phyloP scores from a whole-genome alignment of 1,140 invertebrate genomes.

The Phymastichus coffea region DNA sequence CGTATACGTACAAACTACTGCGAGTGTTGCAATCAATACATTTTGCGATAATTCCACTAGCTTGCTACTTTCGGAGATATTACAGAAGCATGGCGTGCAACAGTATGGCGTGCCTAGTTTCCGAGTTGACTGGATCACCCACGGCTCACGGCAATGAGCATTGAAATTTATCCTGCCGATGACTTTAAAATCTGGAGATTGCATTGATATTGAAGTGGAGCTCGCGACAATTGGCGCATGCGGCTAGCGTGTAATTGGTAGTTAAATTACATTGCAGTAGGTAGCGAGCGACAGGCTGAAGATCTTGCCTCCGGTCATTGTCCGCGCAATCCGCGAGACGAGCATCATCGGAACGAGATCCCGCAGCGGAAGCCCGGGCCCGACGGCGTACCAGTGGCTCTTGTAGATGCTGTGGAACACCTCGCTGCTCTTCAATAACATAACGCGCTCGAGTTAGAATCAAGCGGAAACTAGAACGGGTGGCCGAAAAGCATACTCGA shows the following conservation, averaged over 20 bases:
- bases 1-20: no score
- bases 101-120: no score
- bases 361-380: not conserved
- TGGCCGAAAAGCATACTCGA: not conserved
- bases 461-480: not conserved
- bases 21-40: no score
- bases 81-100: no score
- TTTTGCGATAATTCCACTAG: no score
- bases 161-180: conserved; percentile 1
- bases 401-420: not conserved
- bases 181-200: conserved; percentile 5
- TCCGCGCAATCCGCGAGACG: not conserved
- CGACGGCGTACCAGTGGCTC: not conserved
- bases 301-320: conserved; percentile 3
- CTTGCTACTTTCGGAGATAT: no score
- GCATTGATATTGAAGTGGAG: no score
- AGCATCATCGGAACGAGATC: conserved; percentile 2
- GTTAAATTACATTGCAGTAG: not conserved
- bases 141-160: conserved; percentile 5
- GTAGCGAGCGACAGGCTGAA: not conserved
- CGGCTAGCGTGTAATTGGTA: not conserved
- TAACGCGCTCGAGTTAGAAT: no score
- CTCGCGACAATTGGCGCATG: not conserved
- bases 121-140: no score
- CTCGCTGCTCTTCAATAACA: no score